phyloP scores from a whole-genome alignment of 2,797 vertebrate species.

The Sebastes miniatus region DNA sequence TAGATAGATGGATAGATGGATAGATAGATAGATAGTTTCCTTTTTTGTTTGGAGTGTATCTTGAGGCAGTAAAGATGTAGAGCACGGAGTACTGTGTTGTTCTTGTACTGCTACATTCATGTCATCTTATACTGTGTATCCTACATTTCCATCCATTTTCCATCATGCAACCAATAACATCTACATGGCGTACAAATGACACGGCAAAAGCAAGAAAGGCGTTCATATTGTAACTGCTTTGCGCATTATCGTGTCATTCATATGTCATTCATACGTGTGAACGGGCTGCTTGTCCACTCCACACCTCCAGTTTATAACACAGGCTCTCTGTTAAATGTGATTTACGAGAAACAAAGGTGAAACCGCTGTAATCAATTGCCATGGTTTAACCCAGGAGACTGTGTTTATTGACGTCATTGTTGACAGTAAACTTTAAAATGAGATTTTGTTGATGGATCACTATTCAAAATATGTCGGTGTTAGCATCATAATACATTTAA shows the following conservation, averaged over 20 bases:
- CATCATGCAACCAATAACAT: background rate
- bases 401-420: background rate
- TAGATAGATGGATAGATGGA: background rate
- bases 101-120: slow-evolving; percentile 13
- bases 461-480: background rate
- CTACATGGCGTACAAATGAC: no score
- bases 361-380: background rate
- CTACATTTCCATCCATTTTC: background rate
- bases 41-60: slow-evolving; percentile 17
- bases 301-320: background rate
- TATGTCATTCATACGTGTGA: no score
- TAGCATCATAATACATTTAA: background rate
- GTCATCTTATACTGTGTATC: background rate
- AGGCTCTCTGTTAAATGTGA: background rate
- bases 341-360: background rate
- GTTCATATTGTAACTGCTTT: no score
- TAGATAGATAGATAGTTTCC: background rate
- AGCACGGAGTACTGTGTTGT: background rate
- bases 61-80: slow-evolving; percentile 1
- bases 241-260: no score
- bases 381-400: background rate
- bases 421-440: background rate
- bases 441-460: no score
- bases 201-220: no score
- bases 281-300: background rate